These are phyloP conservation scores for Hypothenemus hampei DNA, from an alignment of 1,140 invertebrate species.

Conservation along the genomic window DNA sequence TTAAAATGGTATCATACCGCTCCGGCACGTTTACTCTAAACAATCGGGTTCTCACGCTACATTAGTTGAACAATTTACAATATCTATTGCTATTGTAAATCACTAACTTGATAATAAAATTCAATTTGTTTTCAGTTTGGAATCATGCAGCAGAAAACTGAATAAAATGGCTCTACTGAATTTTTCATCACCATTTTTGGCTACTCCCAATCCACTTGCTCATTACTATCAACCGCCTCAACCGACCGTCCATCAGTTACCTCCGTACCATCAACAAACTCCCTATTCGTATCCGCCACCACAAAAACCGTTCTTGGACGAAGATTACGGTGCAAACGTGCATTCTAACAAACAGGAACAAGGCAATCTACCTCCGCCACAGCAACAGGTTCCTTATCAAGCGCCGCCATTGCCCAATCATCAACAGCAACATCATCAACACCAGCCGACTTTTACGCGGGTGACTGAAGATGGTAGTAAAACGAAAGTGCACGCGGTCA, in stretches of 20 bases:
- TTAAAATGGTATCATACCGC: no score
- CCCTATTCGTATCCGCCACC: conserved; percentile 41
- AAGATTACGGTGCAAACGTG: conserved; percentile 30
- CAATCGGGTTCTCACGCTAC: no score
- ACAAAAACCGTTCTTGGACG: conserved; percentile 38
- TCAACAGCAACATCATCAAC: conserved; percentile 4
- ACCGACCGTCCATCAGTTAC: conserved; percentile 24
- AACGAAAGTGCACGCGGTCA: conserved; percentile 63
- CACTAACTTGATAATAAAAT: no score
- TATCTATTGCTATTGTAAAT: no score
- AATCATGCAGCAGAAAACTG: background rate
- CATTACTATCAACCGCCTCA: conserved; percentile 30
- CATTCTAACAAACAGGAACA: background rate
- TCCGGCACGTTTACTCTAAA: no score
- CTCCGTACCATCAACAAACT: conserved; percentile 23
- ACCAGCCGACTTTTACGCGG: conserved; percentile 27
- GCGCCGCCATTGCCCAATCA: conserved; percentile 2
- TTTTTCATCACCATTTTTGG: conserved; percentile 33
- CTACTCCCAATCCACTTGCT: conserved; percentile 34
- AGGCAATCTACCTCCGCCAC: conserved; percentile 4
- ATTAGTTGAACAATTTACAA: no score
- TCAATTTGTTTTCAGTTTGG: background rate
- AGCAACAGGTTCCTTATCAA: conserved; percentile 8
- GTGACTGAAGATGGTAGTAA: conserved; percentile 50
- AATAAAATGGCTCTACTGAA: conserved; percentile 35